These are phyloP conservation scores for Parazoanthus swiftii DNA, from an alignment of 92 coral and sea anemone genomes.

Conservation along the genomic window DNA sequence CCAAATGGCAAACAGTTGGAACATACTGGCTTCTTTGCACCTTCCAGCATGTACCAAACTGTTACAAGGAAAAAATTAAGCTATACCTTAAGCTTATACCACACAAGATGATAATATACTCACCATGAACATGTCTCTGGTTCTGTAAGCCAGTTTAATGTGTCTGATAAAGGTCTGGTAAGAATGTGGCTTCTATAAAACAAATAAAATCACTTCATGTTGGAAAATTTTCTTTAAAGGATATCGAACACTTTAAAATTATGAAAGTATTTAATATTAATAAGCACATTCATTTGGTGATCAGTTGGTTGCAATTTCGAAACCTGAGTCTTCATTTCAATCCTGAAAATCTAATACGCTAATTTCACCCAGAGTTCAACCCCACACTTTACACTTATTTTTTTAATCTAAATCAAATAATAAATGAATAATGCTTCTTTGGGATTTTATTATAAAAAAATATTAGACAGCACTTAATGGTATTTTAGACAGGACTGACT, in stretches of 20 bases:
- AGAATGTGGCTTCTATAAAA: conserved; percentile 56
- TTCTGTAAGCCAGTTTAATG: conserved; percentile 56
- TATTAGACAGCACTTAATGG: not conserved
- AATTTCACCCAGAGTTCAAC: no score
- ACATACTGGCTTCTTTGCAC: no score
- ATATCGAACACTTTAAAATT: not conserved
- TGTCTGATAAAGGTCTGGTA: conserved; percentile 75
- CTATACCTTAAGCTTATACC: no score
- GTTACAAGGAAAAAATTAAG: not conserved
- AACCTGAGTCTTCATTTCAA: no score
- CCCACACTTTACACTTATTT: no score
- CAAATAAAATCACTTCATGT: not conserved
- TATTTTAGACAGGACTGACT: not conserved
- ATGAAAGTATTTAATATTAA: no score
- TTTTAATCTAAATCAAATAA: not conserved
- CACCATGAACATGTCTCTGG: conserved; percentile 75
- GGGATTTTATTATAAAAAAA: not conserved
- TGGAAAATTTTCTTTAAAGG: not conserved
- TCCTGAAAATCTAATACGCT: no score
- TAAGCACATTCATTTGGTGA: no score
- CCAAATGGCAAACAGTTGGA: no score
- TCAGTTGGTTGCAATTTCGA: no score
- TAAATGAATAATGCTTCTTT: not conserved
- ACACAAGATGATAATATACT: not conserved
- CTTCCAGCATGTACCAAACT: not conserved